These are phyloP conservation scores for Cliona cf. orientalis DNA, from an alignment of 37 sponge, comb jelly and placozoan genomes.

Conservation along the genomic window DNA sequence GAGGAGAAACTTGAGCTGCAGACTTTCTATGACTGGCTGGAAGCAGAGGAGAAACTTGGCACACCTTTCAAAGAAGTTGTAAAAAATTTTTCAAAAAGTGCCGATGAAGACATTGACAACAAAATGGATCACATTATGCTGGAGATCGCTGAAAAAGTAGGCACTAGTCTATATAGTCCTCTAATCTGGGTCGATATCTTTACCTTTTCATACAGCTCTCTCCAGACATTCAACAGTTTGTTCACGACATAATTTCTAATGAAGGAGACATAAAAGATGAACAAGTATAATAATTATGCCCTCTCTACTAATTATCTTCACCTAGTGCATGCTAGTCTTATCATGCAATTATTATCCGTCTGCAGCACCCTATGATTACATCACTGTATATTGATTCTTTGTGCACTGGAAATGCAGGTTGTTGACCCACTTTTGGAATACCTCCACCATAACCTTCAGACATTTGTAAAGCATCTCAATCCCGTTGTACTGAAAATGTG, in stretches of 20 bases:
- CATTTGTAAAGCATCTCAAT: too few relatives aligned
- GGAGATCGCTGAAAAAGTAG: conserved; percentile 22
- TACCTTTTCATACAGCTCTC: background rate
- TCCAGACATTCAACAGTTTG: background rate
- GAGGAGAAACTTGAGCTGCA: conserved; percentile 28
- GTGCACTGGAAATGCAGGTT: too few relatives aligned
- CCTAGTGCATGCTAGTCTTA: too few relatives aligned
- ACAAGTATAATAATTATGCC: too few relatives aligned
- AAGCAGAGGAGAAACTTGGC: conserved; percentile 11
- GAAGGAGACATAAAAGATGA: background rate
- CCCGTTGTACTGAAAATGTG: too few relatives aligned
- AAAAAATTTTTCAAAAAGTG: conserved; percentile 10
- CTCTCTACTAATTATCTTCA: too few relatives aligned
- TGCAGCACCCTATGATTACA: too few relatives aligned
- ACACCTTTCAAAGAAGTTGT: conserved; percentile 9
- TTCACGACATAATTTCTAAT: background rate
- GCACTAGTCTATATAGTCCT: too few relatives aligned
- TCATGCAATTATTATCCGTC: too few relatives aligned
- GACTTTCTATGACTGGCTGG: conserved; percentile 28
- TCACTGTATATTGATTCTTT: too few relatives aligned
- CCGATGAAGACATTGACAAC: conserved; percentile 49
- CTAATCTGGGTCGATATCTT: background rate
- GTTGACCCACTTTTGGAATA: too few relatives aligned
- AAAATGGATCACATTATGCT: conserved; percentile 6
- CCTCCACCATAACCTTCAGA: too few relatives aligned